Evolutionary conservation across 2,113 vertebrate genomes (phyloP), one percentile per base, ranked within the genome.

Genomic region (Mobula birostris): DNA sequence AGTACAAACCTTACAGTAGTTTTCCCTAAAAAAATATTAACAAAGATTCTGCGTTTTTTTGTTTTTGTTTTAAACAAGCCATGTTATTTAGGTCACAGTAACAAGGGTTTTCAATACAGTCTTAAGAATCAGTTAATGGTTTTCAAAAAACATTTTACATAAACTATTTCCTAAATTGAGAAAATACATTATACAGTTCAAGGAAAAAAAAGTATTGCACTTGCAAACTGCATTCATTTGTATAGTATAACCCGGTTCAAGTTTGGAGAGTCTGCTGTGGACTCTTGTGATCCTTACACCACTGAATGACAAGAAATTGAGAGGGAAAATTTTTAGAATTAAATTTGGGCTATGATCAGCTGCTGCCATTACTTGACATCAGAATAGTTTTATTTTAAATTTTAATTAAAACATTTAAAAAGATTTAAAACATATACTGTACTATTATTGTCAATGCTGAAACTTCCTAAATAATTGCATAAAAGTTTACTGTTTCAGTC

Each of bases 1-100:
- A 98, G 97, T 98, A 97, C 97, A 98, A 99, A 98, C 97, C 97
- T 97, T 97, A 97, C 97, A 97, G 97, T 97, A 97, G 85, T 96
- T 97, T 97, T 97, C 96, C 96, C 98, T 97, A 97, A 97, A 97
- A 97, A 97, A 97, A 97, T 97, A 97, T 97, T 97, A 94, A 97
- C 97, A 99, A 98, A 98, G 97, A 98, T 98, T 98, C 97, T 97
- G 97, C 97, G 98, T 98, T 97, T 97, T 97, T 96, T 95, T 95
- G 92, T 95, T 95, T 17, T 91, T 85, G 27, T 85, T 90, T 90
- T 32, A 74, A 74, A 90, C 68, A 93, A 74, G 91, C 68, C 40
- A 48, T 93, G 91, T 93, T 93, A 93, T 93, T 93, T 93, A 93
- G 70, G 70, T 93, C 91, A 93, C 70, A 93, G 91, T 93, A 93